Evolutionary conservation across 2,797 vertebrate species (phyloP), one percentile per base, ranked within the genome.

Genomic region (Scarus forsteni): DNA sequence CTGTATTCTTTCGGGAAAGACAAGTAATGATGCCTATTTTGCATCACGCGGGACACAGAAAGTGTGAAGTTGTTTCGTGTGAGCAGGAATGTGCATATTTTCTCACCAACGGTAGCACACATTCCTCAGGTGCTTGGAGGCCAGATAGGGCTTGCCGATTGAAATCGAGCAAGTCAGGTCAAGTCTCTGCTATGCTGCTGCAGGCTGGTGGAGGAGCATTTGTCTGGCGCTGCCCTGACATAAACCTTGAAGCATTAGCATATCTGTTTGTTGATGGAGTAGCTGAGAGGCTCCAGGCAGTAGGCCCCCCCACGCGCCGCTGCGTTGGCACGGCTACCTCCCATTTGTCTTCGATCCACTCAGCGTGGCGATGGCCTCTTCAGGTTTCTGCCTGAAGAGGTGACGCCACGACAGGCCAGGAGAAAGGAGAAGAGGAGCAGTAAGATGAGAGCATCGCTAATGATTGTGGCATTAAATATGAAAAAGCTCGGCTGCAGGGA

Each of bases 391-490:
- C 67, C 77, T 46, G 49, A 27, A 27, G 73, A 62, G 56, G 71
- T 56, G 62, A 81, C 51, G 71, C 68, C 55, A 66, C 10, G 54
- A 18, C 51, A 5, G 71, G 50, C 66, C 58, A n/a, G 57, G 76
- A 75, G 82, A 85, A 86, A 76, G 77, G 66, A 75, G 63, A 18
- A 66, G 66, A 62, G 66, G 54, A 50, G 46, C 73, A 7, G 92
- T 89, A 91, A 92, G 72, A 84, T 38, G 89, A 93, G 90, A 83
- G 43, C 69, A 0, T 60, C 0, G 27, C 79, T 71, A 75, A 82
- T 84, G 85, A 85, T 66, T 40, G 42, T 15, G 46, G 74, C 87
- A 92, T 94, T 93, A 93, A 92, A 89, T 85, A 93, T 92, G 73
- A 69, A 90, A 73, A 72, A 62, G 88, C 60, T 55, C 40, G 1